Base-by-base conservation (phyloP, 2,113 vertebrate genomes). In the Siniperca chuatsi region DNA sequence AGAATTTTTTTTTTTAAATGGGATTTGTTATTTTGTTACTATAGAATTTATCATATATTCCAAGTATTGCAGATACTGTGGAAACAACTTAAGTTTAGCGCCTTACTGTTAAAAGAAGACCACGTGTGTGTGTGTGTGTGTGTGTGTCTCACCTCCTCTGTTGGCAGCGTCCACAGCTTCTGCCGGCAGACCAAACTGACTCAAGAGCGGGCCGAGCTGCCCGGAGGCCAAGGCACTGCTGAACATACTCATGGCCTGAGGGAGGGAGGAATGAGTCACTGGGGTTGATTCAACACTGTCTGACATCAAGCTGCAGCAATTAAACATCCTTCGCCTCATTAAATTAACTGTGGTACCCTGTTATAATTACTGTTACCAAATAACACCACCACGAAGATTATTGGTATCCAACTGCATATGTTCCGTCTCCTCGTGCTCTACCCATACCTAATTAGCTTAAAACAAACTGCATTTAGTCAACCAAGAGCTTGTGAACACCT, bases 101-200 rank as follows among this genome's bases (percentile, higher is more conserved):
- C 21, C 20, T 57, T n/a, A n/a, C 8, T 57, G 44, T 44, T 44
- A 8, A 42, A 42, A 42, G 42, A 44, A 44, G 8, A 46, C 44
- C 11, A 13, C 11, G 42, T 9, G 42, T n/a, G 20, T 40, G 62
- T 67, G 55, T 62, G 55, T 13, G 29, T 8, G 50, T 20, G 44
- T 23, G 10, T 37, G 12, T 16, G 11, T 64, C 95, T 93, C 52
- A 98, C 98, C 98, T 76, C 98, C 98, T 94, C 96, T 97, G 92
- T 98, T 99, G 68, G 98, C 98, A 0, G 98, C 98, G 44, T 99
- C 98, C 88, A 99, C 97, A 0, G 98, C 98, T 82, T 98, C 98
- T 0, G 97, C 90, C 0, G 98, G 98, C 83, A 99, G 93, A 29
- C 98, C 98, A 23, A 99, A 99, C 96, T 99, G 98, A 78, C 95